These are phyloP conservation scores for Columba janthina DNA, from an alignment of 2,113 vertebrate genomes.

Conservation along the genomic window DNA sequence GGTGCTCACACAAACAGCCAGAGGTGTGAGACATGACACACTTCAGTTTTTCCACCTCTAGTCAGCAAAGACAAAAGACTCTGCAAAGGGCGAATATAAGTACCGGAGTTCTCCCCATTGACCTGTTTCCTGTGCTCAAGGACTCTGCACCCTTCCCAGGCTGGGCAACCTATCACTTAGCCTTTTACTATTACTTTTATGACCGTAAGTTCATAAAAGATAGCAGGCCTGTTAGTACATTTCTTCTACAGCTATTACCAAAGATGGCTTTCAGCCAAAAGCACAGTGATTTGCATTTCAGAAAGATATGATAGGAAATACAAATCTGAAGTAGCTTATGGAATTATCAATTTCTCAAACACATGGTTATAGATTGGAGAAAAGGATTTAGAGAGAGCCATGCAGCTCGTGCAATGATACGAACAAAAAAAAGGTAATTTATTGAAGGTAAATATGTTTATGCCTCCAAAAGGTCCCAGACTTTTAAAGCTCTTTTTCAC, in stretches of 20 bases:
- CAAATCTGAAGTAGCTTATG: not conserved
- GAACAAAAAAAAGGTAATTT: not conserved
- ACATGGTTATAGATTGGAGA: fast-evolving
- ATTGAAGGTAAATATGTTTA: not conserved
- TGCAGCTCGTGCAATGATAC: not conserved
- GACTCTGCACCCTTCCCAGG: not conserved
- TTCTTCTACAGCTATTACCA: not conserved
- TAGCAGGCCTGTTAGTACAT: not conserved
- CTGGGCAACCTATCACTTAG: not conserved
- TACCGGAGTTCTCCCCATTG: not conserved
- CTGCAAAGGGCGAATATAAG: not conserved
- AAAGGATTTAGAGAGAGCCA: not conserved
- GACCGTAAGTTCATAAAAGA: not conserved
- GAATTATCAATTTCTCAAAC: not conserved
- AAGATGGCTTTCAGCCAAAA: not conserved
- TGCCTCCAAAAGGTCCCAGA: not conserved
- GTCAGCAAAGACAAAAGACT: not conserved
- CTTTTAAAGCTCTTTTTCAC: not conserved
- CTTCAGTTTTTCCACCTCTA: not conserved
- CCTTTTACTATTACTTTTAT: not conserved
- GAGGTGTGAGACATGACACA: not conserved
- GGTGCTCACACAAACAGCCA: not conserved
- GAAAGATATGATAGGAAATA: not conserved
- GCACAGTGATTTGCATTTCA: not conserved
- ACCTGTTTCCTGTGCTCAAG: not conserved